Evolutionary conservation across 2,113 vertebrate genomes (phyloP).

Genomic region (Alces alces): DNA sequence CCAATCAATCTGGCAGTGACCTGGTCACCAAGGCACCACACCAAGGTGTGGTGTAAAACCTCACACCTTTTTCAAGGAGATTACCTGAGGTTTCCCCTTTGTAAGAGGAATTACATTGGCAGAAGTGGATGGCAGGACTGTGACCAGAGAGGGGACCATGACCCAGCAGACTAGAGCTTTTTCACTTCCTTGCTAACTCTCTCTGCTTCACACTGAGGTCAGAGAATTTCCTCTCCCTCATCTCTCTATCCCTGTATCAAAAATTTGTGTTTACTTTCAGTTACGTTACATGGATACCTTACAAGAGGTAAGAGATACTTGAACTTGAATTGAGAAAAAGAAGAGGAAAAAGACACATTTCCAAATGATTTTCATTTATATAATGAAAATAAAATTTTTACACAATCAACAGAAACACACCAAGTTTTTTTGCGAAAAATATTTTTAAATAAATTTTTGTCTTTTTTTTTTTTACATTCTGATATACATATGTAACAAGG

Average conservation of each 20-base stretch:
- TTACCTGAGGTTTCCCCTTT: background rate
- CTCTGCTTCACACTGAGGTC: background rate
- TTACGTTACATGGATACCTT: no score
- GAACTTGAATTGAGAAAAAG: constrained; percentile 18
- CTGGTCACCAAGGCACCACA: background rate
- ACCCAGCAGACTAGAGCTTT: background rate
- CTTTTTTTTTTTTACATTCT: constrained; percentile 82
- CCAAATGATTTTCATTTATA: constrained; percentile 83
- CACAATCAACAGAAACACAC: constrained; percentile 85
- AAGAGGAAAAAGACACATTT: constrained; percentile 72
- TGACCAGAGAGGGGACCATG: fast-evolving
- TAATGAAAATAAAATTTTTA: constrained; percentile 82
- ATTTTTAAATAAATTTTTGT: constrained; percentile 86
- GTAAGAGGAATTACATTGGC: background rate
- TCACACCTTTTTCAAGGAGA: background rate
- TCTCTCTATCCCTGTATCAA: background rate
- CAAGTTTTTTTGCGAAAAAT: constrained; percentile 84
- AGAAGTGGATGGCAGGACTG: background rate
- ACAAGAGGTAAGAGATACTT: background rate
- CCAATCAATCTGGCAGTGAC: background rate
- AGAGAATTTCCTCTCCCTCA: background rate
- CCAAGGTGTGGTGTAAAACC: background rate
- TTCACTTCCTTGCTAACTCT: background rate
- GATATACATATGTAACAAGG: constrained; percentile 88
- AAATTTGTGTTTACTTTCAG: background rate